phyloP scores from a whole-genome alignment of 2,888 invertebrate genomes.

The Synergus japonicus region DNA sequence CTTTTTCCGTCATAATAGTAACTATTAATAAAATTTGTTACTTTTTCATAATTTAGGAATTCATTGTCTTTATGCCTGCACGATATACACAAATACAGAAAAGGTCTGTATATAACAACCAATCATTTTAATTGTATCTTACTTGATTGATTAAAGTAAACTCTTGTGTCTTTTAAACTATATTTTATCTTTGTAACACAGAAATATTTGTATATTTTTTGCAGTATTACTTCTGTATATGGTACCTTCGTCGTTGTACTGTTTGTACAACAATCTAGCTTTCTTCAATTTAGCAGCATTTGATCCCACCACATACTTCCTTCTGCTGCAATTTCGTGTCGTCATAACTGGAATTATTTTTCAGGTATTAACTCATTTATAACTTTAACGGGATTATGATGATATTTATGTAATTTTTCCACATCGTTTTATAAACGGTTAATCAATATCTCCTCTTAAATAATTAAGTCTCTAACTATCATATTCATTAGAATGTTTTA shows the following conservation, averaged over 20 bases:
- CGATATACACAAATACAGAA: slow-evolving; percentile 67
- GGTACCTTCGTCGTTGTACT: slow-evolving; percentile 94
- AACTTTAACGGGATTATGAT: neutral
- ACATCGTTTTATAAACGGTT: neutral
- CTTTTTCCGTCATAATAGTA: neutral
- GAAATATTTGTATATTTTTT: slow-evolving; percentile 65
- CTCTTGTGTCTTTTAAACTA: no score
- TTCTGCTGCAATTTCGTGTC: slow-evolving; percentile 93
- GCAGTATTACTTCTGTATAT: slow-evolving; percentile 90
- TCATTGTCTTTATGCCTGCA: slow-evolving; percentile 59
- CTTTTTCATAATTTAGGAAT: slow-evolving; percentile 63
- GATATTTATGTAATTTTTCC: no score
- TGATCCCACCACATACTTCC: slow-evolving; percentile 96
- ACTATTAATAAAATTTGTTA: slow-evolving; percentile 16
- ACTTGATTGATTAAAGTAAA: slow-evolving; percentile 21
- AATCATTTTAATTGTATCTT: slow-evolving; percentile 21
- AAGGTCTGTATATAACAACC: slow-evolving; percentile 61
- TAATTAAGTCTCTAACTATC: neutral
- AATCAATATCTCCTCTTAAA: no score
- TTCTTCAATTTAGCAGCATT: slow-evolving; percentile 94
- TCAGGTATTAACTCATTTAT: slow-evolving; percentile 82
- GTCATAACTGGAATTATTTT: slow-evolving; percentile 95
- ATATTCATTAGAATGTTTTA: neutral
- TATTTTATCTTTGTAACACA: no score
- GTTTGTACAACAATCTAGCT: slow-evolving; percentile 95